Evolutionary conservation across 2,888 invertebrate species (phyloP), one percentile per base, ranked within the genome.

Genomic region (Ethmia dodecea): DNA sequence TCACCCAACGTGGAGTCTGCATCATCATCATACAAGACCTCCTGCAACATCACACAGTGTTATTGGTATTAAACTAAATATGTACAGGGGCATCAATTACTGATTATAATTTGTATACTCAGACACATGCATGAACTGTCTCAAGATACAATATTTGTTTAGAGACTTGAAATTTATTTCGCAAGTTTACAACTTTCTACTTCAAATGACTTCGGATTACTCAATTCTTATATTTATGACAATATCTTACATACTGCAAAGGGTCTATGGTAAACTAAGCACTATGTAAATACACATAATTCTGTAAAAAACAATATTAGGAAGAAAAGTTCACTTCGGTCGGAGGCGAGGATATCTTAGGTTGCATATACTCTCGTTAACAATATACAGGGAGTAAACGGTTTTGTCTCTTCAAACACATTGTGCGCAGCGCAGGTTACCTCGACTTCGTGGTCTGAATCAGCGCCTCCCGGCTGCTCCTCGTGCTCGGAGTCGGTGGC

Each of bases 1-100:
- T 74, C 71, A 32, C 60, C 77, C 38, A 73, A 73, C 47, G 66
- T 86, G 54, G 59, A 78, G 46, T 88, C 88, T n/a, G 84, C 88
- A 49, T 86, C 86, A 31, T 88, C 89, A 28, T 86, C 80, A 67
- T 89, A 91, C 43, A 86, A 37, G 3, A 84, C 75, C 49, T 69
- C 73, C 86, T 86, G 47, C n/a, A 68, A 63, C 16, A 31, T 13
- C 10, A 8, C 5, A 18, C 8, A 18, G 5, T 18, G 5, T 5
- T 18, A 18, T 8, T 18, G 5, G 8, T 5, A 8, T 5, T 18
- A 5, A 5, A 18, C 5, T 18, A 5, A 18, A 18, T 18, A 18
- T 18, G 18, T n/a, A n/a, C n/a, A n/a, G n/a, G n/a, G n/a, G n/a
- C n/a, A n/a, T n/a, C n/a, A n/a, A n/a, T n/a, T n/a, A n/a, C n/a